Base-by-base conservation (phyloP, 2,113 vertebrate genomes). In the Tenebrosternarchus preto region DNA sequence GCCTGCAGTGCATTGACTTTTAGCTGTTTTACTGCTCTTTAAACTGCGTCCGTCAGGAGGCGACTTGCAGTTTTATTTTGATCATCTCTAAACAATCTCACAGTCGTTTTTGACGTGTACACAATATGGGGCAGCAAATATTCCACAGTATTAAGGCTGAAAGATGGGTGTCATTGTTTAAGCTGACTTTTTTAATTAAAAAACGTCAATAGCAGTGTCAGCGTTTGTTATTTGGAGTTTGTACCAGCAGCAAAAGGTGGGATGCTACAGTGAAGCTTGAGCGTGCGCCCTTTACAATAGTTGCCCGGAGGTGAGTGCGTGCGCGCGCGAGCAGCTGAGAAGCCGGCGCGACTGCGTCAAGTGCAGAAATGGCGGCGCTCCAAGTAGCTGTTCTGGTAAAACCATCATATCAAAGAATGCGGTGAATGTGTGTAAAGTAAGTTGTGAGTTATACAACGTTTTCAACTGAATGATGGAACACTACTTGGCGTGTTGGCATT, bases 351-450 rank as follows among this genome's bases (percentile, higher is more conserved):
- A 15, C 43, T 15, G 33, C 33, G 2, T 36, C 33, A 36, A 2
- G 33, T 36, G 50, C 57, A 59, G 61, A 76, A 69, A 82, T 77
- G 80, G 80, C 73, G 80, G 80, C 76, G 24, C 76, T 76, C 56
- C 56, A 67, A 11, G 7, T 69, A 17, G 27, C 59, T 55, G 80
- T 24, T 33, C 36, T 19, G 66, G 73, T 3, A 82, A 67, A 53
- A 31, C 80, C 71, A 77, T 77, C n/a, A 31, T 55, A 4, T 36
- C 73, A 33, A 77, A 71, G 59, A 68, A 36, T 39, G 56, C 68
- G 53, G 39, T 61, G 20, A 56, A 53, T 29, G 46, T 77, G 33
- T 63, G 66, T 22, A 69, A 70, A 76, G 80, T 77, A 59, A 71
- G 80, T 63, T 24, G 16, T 9, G 17, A 9, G 1, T 9, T 20